Conservation (phyloP, 2,797 vertebrate genomes). For the Peromyscus melanophrys region DNA sequence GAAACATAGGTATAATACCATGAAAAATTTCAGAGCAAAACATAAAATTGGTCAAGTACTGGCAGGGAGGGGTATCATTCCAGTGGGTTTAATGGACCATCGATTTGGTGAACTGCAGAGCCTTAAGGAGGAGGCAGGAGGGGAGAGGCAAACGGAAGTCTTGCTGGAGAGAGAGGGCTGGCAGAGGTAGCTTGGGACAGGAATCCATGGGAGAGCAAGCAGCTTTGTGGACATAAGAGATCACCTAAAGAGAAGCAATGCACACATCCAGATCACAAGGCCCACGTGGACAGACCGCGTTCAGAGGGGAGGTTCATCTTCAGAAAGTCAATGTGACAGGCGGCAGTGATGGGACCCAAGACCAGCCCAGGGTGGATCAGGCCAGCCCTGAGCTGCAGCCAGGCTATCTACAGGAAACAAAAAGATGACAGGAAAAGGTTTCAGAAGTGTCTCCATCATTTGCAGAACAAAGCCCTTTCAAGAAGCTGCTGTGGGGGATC, state of each 20-base stretch:
- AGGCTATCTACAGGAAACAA: conserved; percentile 90
- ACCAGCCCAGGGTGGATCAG: conserved; percentile 89
- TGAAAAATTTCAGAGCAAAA: conserved; percentile 85
- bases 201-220: conserved; percentile 88
- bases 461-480: conserved; percentile 79
- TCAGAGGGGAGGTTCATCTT: conserved; percentile 87
- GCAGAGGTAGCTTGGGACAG: conserved; percentile 93
- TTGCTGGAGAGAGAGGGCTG: conserved; percentile 86
- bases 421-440: conserved; percentile 84
- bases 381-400: conserved; percentile 88
- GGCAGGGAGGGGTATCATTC: conserved; percentile 82
- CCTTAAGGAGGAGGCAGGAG: conserved; percentile 81
- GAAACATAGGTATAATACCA: conserved; percentile 85
- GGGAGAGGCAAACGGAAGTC: conserved; percentile 81
- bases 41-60: conserved; percentile 86
- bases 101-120: conserved; percentile 81
- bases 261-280: conserved; percentile 86
- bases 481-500: conserved; percentile 75
- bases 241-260: conserved; percentile 88
- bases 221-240: conserved; percentile 86
- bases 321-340: conserved; percentile 88
- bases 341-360: conserved; percentile 90
- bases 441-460: conserved; percentile 87
- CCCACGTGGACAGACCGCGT: conserved; percentile 87
- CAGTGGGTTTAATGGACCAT: conserved; percentile 75